phyloP scores from a whole-genome alignment of 2,113 vertebrate species.

The Trachemys scripta region DNA sequence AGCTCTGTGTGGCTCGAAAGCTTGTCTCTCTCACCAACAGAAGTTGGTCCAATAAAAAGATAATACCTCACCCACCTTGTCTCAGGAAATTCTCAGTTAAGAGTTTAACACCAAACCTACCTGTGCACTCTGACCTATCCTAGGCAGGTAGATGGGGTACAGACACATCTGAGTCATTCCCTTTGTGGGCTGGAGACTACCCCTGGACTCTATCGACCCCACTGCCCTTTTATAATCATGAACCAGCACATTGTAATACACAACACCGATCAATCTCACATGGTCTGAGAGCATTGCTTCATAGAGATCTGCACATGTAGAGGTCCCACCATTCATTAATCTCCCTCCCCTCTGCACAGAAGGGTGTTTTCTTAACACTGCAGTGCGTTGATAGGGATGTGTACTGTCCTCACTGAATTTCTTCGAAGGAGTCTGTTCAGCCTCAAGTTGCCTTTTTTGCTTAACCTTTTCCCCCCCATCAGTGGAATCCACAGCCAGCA shows the following conservation, averaged over 20 bases:
- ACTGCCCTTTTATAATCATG: neutral
- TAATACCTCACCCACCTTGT: neutral
- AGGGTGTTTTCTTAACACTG: neutral
- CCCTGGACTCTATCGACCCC: neutral
- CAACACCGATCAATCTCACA: neutral
- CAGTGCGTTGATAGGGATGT: neutral
- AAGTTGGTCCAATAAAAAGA: neutral
- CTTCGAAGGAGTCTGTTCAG: neutral
- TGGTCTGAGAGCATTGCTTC: neutral
- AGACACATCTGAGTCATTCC: constrained; percentile 25
- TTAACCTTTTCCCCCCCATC: neutral
- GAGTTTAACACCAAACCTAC: constrained; percentile 26
- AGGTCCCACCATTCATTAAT: neutral
- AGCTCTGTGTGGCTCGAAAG: neutral
- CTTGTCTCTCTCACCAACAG: neutral
- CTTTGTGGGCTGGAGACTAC: constrained; percentile 39
- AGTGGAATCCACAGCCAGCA: neutral
- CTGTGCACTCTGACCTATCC: neutral
- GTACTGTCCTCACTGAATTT: neutral
- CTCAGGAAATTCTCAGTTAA: constrained; percentile 18
- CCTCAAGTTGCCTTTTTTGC: neutral
- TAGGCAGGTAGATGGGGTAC: neutral
- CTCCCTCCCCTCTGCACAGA: neutral
- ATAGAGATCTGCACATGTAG: fast-evolving
- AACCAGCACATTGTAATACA: neutral